Base-by-base conservation (phyloP, 2,113 vertebrate genomes). In the Pomatorhinus ruficollis region DNA sequence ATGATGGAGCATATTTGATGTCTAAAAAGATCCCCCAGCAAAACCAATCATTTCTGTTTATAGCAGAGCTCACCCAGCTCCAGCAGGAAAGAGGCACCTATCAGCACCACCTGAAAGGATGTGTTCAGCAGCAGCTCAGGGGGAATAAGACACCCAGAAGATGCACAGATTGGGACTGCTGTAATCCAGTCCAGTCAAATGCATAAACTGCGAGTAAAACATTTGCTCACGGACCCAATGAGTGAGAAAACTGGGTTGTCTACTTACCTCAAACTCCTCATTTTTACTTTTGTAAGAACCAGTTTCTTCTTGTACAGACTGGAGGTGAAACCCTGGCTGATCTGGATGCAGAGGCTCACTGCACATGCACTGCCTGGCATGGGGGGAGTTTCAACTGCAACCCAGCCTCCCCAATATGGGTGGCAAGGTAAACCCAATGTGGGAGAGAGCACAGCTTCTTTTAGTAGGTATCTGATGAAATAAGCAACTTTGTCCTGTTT, bases 1-100 rank as follows among this genome's bases (percentile, higher is more conserved):
- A 88, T 90, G 95, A 96, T 79, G 87, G 92, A 90, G 92, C 52
- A 47, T 83, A 95, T 88, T 42, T 74, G 45, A 77, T 50, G 37
- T 75, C 93, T 93, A 77, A 91, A 97, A 95, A 80, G 93, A 96
- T 60, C 22, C 69, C 65, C 50, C 47, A 76, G 47, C 37, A 89
- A 94, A 94, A 77, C 63, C 69, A 94, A 40, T 40, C 0, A 0
- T 83, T 96, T 95, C 83, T 75, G 66, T 87, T 95, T 92, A 64
- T 91, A 91, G 57, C 44, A 66, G 82, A 24, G 40, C 33, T 89
- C 22, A 42, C 20, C 65, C 15, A 0, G n/a, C 47, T 57, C 25
- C 61, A 63, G 52, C 82, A 92, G 85, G 56, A 59, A 65, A 66
- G 74, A 71, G 65, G 25, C 39, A 42, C 59, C 39, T 23, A 1